Evolutionary conservation across 2,113 vertebrate species (phyloP).

Genomic region (Electrona antarctica): DNA sequence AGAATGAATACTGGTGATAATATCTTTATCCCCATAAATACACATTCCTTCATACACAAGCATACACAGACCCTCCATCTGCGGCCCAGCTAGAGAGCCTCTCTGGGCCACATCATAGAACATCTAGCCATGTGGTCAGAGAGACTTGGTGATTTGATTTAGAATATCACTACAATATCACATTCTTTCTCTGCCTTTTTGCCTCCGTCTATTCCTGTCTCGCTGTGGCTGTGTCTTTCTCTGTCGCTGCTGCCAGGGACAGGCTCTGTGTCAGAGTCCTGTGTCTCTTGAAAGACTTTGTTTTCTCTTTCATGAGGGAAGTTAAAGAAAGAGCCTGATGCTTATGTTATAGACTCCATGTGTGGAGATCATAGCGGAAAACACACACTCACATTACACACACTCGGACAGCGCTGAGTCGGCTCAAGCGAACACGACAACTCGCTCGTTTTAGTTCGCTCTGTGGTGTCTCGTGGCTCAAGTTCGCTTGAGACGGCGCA

Average conservation of each 20-base stretch:
- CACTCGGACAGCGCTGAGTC: neutral
- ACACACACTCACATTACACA: conserved; percentile 13
- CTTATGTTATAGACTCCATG: conserved; percentile 50
- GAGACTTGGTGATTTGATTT: conserved; percentile 47
- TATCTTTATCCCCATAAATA: neutral
- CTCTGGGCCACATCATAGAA: conserved; percentile 65
- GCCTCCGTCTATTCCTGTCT: conserved; percentile 38
- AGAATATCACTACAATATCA: conserved; percentile 1
- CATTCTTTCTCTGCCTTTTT: conserved; percentile 11
- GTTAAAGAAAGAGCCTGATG: conserved; percentile 47
- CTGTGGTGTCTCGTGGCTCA: too few relatives aligned
- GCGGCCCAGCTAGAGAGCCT: conserved; percentile 33
- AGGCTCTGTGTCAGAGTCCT: conserved; percentile 44
- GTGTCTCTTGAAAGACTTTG: conserved; percentile 47
- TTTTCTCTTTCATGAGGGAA: conserved; percentile 65
- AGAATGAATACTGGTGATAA: conserved; percentile 6
- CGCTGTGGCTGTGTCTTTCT: conserved; percentile 36
- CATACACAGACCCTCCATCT: conserved; percentile 22
- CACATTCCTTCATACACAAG: neutral
- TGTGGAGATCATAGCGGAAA: conserved; percentile 41
- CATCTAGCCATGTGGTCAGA: conserved; percentile 33
- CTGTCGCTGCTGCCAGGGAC: neutral
- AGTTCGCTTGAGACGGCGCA: too few relatives aligned
- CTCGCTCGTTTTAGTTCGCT: too few relatives aligned
- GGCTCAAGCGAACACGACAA: too few relatives aligned